Conservation (phyloP, 2,888 invertebrate species). For the Gari tellinella region DNA sequence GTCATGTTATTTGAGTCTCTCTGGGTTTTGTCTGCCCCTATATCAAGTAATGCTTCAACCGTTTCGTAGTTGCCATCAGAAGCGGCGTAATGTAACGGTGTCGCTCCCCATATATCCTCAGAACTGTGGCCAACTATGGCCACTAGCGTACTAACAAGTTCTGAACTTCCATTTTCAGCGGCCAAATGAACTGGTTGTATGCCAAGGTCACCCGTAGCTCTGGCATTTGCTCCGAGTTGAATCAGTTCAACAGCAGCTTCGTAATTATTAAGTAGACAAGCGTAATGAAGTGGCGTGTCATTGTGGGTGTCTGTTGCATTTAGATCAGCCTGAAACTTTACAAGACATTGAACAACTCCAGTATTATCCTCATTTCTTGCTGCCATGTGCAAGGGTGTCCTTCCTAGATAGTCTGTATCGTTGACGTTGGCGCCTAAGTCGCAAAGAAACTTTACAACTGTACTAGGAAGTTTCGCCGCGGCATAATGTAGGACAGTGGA, state of each 20-base stretch:
- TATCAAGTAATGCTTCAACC: too few relatives aligned
- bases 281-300: too few relatives aligned
- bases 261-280: too few relatives aligned
- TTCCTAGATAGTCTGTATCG: conserved; percentile 19
- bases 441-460: too few relatives aligned
- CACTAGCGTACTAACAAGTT: conserved; percentile 6
- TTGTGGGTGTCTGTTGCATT: too few relatives aligned
- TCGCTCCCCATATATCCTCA: too few relatives aligned
- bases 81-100: too few relatives aligned
- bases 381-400: conserved; percentile 39
- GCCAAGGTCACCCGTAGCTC: conserved; percentile 19
- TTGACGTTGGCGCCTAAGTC: conserved; percentile 18
- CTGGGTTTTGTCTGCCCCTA: too few relatives aligned
- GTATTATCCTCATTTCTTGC: conserved; percentile 20
- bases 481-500: conserved; percentile 31
- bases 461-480: conserved; percentile 1
- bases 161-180: conserved; percentile 22
- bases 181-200: conserved; percentile 37
- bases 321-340: too few relatives aligned
- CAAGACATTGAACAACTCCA: background rate
- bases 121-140: too few relatives aligned
- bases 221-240: conserved; percentile 7
- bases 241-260: conserved; percentile 8
- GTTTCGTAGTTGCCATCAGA: too few relatives aligned
- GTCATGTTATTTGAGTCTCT: too few relatives aligned